Percentiles rank a stretch among this genome's conserved stretches.
Evolutionary conservation across 2,113 vertebrate genomes (phyloP).

Genomic region (Dermatemys mawii): DNA sequence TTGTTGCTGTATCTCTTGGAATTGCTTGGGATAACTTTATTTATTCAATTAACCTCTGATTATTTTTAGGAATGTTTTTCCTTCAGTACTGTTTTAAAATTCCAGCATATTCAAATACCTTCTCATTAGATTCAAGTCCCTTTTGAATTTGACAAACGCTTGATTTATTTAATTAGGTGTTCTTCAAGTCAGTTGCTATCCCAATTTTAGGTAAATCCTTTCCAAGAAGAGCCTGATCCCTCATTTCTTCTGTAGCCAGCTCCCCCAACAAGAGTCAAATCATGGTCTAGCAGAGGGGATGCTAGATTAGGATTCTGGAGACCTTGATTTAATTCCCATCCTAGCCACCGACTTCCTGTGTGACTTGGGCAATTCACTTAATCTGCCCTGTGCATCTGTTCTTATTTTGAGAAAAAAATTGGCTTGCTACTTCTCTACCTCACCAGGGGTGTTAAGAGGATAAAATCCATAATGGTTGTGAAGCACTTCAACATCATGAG

Average conservation of each 20-base stretch:
- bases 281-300: not conserved
- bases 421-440: not conserved
- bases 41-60: not conserved
- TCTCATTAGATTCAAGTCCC: not conserved
- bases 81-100: not conserved
- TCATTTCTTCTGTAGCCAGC: not conserved
- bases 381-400: not conserved
- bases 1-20: not conserved
- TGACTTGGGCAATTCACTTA: not conserved
- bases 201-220: not conserved
- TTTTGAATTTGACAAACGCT: not conserved
- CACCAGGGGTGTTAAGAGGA: not conserved
- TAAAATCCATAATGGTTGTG: accelerated
- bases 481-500: not conserved
- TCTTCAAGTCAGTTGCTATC: not conserved
- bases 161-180: not conserved
- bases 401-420: not conserved
- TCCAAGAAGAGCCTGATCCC: not conserved
- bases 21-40: not conserved
- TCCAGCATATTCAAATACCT: not conserved
- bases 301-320: not conserved
- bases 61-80: not conserved
- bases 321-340: not conserved
- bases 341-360: not conserved
- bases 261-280: not conserved